These are phyloP conservation scores for Petromus typicus DNA, from an alignment of 2,113 vertebrate genomes.

Conservation along the genomic window DNA sequence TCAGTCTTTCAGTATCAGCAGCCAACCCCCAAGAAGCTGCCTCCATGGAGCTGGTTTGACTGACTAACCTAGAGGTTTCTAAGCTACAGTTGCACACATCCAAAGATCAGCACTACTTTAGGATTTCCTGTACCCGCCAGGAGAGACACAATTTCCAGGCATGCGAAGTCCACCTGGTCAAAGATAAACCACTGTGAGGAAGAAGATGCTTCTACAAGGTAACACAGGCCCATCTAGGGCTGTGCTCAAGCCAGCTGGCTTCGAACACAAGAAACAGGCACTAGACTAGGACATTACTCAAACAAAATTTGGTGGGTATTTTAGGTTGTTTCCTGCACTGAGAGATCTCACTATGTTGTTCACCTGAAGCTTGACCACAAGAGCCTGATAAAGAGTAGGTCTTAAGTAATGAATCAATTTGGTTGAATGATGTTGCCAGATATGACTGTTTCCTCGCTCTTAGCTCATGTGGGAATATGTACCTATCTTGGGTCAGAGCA, in stretches of 20 bases:
- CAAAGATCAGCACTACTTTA: not conserved
- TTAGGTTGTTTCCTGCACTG: not conserved
- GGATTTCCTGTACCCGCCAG: not conserved
- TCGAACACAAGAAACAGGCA: not conserved
- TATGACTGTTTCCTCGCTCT: not conserved
- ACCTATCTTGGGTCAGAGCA: not conserved
- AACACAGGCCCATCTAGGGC: not conserved
- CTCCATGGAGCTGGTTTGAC: not conserved
- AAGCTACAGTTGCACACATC: not conserved
- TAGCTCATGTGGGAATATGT: not conserved
- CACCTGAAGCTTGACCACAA: not conserved
- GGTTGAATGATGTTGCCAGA: not conserved
- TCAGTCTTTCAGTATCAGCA: not conserved
- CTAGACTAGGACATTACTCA: not conserved
- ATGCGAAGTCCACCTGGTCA: not conserved
- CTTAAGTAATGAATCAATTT: not conserved
- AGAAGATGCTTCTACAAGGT: not conserved
- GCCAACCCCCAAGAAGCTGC: not conserved
- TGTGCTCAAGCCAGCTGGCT: not conserved
- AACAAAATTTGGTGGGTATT: not conserved
- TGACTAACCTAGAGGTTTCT: not conserved
- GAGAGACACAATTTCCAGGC: not conserved
- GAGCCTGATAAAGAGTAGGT: not conserved
- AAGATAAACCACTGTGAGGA: not conserved
- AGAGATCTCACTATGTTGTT: not conserved